Evolutionary conservation across 2,113 vertebrate genomes (phyloP).

Genomic region (Butorides virescens): DNA sequence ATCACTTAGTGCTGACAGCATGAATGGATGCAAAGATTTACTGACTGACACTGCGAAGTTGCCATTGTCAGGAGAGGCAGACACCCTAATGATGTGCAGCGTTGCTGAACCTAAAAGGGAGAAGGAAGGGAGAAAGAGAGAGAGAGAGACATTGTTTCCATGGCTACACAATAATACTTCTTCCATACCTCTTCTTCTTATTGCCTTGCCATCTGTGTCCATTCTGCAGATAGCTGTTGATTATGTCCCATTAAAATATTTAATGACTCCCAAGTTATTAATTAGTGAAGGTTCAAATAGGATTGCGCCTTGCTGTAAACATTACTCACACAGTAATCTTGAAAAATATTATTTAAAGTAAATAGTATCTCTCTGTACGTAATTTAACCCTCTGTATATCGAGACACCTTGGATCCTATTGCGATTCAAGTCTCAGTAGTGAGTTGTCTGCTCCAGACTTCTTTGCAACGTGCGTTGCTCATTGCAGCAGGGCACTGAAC

Average conservation of each 20-base stretch:
- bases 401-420: neutral
- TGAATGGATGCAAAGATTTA: slow-evolving; percentile 55
- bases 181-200: slow-evolving; percentile 11
- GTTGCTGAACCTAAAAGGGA: neutral
- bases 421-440: neutral
- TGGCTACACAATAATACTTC: slow-evolving; percentile 32
- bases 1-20: slow-evolving; percentile 30
- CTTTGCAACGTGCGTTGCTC: neutral
- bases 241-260: slow-evolving; percentile 52
- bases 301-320: neutral
- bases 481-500: neutral
- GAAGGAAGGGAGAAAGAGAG: neutral
- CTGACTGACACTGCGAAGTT: slow-evolving; percentile 44
- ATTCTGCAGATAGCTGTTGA: slow-evolving; percentile 14
- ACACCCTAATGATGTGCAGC: slow-evolving; percentile 21
- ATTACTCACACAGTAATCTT: neutral
- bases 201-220: slow-evolving; percentile 30
- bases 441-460: neutral
- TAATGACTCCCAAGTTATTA: slow-evolving; percentile 39
- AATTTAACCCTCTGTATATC: neutral
- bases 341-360: neutral
- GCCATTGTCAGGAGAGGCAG: slow-evolving; percentile 37
- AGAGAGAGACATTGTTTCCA: slow-evolving; percentile 47
- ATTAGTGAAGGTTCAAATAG: slow-evolving; percentile 17
- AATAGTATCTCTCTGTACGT: neutral